These are phyloP conservation scores for Asobara japonica DNA, from an alignment of 1,140 invertebrate genomes.

Conservation along the genomic window DNA sequence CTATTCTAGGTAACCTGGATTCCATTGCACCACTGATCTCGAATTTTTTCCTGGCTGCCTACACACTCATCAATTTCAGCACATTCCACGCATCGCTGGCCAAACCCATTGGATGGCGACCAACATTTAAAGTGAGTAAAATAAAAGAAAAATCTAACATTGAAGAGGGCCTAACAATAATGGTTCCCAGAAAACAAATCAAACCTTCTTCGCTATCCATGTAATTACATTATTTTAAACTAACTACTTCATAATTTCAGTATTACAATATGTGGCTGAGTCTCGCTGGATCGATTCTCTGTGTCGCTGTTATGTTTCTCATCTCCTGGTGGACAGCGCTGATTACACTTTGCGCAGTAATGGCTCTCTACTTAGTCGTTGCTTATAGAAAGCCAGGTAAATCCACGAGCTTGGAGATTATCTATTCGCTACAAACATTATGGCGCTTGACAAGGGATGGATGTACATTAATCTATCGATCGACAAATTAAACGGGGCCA, in stretches of 20 bases:
- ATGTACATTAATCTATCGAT: no score
- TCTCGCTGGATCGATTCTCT: slow-evolving; percentile 86
- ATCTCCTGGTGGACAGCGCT: slow-evolving; percentile 94
- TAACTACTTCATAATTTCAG: slow-evolving; percentile 63
- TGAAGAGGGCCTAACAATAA: no score
- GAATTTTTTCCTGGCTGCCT: slow-evolving; percentile 97
- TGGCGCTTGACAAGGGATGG: no score
- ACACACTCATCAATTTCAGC: slow-evolving; percentile 96
- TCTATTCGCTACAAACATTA: no score
- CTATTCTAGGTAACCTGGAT: slow-evolving; percentile 81
- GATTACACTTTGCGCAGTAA: slow-evolving; percentile 83
- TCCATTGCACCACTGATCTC: slow-evolving; percentile 96
- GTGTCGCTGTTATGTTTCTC: slow-evolving; percentile 95
- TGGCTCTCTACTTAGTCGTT: slow-evolving; percentile 88
- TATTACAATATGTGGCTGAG: slow-evolving; percentile 98
- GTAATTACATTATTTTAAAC: background rate
- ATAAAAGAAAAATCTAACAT: no score
- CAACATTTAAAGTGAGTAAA: slow-evolving; percentile 79
- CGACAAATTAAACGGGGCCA: no score
- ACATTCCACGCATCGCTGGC: slow-evolving; percentile 95
- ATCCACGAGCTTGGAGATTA: background rate
- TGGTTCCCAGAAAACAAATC: no score
- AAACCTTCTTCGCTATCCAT: background rate
- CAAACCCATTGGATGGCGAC: slow-evolving; percentile 87
- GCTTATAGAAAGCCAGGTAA: slow-evolving; percentile 82